Evolutionary conservation across 2,113 vertebrate species (phyloP).

Genomic region (Erythrolamprus reginae): DNA sequence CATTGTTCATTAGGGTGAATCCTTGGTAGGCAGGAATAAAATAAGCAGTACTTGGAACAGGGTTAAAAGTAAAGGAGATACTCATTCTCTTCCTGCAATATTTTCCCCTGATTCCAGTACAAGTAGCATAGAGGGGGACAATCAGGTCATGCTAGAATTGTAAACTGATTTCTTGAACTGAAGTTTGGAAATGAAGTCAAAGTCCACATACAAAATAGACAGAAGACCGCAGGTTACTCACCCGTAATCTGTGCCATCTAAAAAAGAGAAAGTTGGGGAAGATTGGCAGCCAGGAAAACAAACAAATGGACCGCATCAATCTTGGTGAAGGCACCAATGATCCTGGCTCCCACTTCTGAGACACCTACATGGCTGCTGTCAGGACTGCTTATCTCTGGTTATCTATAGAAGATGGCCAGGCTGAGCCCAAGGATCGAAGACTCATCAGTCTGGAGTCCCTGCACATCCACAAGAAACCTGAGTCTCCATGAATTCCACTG

Average conservation of each 20-base stretch:
- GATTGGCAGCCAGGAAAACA: not conserved
- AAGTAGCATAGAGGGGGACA: not conserved
- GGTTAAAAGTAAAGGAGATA: not conserved
- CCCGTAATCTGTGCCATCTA: not conserved
- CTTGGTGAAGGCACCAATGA: not conserved
- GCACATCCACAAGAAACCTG: not conserved
- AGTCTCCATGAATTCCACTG: not conserved
- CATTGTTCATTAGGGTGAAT: not conserved
- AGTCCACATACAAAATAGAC: not conserved
- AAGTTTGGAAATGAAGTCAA: not conserved
- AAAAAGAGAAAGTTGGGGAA: not conserved
- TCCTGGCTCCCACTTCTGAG: not conserved
- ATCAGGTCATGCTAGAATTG: not conserved
- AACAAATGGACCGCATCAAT: not conserved
- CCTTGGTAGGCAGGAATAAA: not conserved
- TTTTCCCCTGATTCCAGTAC: not conserved
- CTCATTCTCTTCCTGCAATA: not conserved
- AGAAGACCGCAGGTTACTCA: not conserved
- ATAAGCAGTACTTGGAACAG: not conserved
- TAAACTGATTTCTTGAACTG: not conserved
- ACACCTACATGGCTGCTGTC: not conserved
- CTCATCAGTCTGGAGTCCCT: not conserved
- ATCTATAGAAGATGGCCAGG: not conserved
- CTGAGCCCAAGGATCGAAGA: not conserved
- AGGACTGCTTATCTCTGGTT: not conserved